Base-by-base conservation (phyloP, 1,140 invertebrate species). In the Polyergus mexicanus region DNA sequence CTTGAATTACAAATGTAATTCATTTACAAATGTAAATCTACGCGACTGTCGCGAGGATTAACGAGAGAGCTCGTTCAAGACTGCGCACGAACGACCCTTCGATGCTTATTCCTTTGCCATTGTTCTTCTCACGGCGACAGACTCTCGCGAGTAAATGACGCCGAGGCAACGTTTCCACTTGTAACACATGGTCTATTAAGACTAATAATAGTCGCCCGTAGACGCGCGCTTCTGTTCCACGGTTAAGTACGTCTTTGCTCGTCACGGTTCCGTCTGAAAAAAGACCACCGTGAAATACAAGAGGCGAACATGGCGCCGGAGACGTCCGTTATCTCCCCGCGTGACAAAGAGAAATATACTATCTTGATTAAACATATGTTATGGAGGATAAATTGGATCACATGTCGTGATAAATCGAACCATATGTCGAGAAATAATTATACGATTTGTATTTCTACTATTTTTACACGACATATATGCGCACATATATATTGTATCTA, bases 171-270 rank as follows among this genome's bases (percentile, higher is more conserved):
- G 84, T 85, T 44, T 85, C 76, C 65, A 74, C 85, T 72, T n/a
- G 84, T 92, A 92, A 93, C 94, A 94, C 92, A 93, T 93, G 93
- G 92, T 91, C 92, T 94, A 95, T 95, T 93, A 94, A 91, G 88
- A 92, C 94, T 94, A 94, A 94, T 94, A 94, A 94, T 94, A 94
- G 94, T 87, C 87, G 87, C 54, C 72, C 77, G 75, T 87, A 66
- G 83, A 88, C 63, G 72, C 28, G 85, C 85, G 38, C 35, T 25
- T 1, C 28, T 60, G 65, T 86, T 84, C 44, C 68, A 44, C 51
- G 51, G 41, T 63, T 84, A 35, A 51, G 54, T 32, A 32, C 47
- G 58, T 58, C 38, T 85, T 28, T 56, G 83, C 74, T 41, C 62
- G 38, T 78, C 81, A 47, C 44, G 44, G 38, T 44, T 22, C 13